Evolutionary conservation across 2,113 vertebrate genomes (phyloP), one percentile per base, ranked within the genome.

Genomic region (Trichomycterus rosablanca): DNA sequence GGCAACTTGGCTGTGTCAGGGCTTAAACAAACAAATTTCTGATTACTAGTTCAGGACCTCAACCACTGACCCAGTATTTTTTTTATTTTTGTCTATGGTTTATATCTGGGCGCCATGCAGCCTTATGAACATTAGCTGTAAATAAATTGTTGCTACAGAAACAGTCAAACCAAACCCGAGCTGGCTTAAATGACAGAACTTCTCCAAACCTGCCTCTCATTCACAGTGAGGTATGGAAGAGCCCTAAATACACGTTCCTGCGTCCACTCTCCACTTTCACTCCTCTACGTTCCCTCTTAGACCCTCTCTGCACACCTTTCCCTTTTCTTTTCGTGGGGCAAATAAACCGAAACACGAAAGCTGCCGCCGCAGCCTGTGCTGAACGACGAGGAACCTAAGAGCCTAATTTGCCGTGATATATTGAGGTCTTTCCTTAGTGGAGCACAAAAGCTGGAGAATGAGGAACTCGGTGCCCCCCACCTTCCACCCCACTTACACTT

Each of bases 361-460:
- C 15, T 54, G 30, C 52, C 57, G 23, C 7, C 57, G 23, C 7
- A 15, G 51, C 20, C 28, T 20, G 45, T 66, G 49, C 37, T 59
- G 9, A 56, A 26, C 39, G 24, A 57, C 50, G 44, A 64, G 54
- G 59, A 40, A 54, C 52, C 59, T 53, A 70, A 72, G 63, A 66
- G 52, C 74, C 73, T 73, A 53, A 83, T 78, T 77, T 61, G 78
- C 72, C 12, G 15, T 65, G 56, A 71, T 42, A 58, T 2, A 65
- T 62, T 20, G 3, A 66, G 78, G 71, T 76, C 76, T 79, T 61
- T 69, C 11, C 75, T 78, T 54, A 56, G 51, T 72, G 30, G 62
- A 61, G 55, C 64, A 75, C 75, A 69, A 57, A 12, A 49, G 15
- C 60, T 19, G 56, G 62, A 70, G 59, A 52, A 12, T 37, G 51